These are phyloP conservation scores for Lycopodina hypogea DNA, from an alignment of 37 sponge, comb jelly and placozoan genomes.

Conservation along the genomic window DNA sequence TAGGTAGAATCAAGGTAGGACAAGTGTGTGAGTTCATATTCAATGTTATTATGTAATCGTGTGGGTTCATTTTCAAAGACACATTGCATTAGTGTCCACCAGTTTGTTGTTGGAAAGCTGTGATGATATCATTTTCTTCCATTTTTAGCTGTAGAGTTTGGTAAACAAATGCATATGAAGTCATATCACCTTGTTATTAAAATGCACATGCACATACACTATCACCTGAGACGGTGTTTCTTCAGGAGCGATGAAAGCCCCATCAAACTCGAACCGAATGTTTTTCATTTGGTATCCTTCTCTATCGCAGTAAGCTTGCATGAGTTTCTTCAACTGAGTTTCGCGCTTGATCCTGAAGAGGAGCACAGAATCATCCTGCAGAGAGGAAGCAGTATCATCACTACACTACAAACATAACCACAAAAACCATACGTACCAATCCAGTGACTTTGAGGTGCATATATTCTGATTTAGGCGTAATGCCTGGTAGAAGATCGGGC, in stretches of 20 bases:
- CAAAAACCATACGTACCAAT: conserved; percentile 32
- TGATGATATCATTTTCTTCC: conserved; percentile 98
- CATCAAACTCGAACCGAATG: conserved; percentile 97
- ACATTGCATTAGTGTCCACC: conserved; percentile 64
- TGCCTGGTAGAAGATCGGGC: conserved; percentile 76
- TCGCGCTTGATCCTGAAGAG: conserved; percentile 95
- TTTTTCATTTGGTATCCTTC: conserved; percentile 79
- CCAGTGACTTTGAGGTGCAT: conserved; percentile 83
- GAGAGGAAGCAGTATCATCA: not conserved
- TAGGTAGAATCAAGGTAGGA: no score
- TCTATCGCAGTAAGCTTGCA: conserved; percentile 98
- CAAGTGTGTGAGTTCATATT: not conserved
- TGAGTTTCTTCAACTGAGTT: conserved; percentile 93
- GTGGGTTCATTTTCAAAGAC: not conserved
- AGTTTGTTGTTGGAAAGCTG: conserved; percentile 94
- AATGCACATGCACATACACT: not conserved
- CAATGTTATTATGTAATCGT: not conserved
- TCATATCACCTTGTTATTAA: not conserved
- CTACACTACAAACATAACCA: not conserved
- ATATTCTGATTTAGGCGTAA: conserved; percentile 42
- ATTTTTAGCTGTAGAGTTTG: conserved; percentile 76
- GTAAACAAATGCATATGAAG: not conserved
- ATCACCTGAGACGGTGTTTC: conserved; percentile 69
- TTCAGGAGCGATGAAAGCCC: conserved; percentile 72
- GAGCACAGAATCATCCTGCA: conserved; percentile 89